Evolutionary conservation across 1,140 invertebrate genomes (phyloP).

Genomic region (Holotrichia oblita): DNA sequence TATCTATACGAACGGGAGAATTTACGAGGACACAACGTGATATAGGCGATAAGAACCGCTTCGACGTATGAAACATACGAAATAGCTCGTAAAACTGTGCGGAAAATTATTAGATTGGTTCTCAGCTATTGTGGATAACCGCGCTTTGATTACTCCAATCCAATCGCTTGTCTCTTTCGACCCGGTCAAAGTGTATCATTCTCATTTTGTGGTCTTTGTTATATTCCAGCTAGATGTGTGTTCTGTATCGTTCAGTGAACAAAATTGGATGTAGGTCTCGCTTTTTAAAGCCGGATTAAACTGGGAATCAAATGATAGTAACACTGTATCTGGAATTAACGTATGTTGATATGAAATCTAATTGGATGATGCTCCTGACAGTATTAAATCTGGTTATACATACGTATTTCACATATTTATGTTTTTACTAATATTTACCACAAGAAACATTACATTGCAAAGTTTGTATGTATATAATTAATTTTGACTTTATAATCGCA

Average conservation of each 20-base stretch:
- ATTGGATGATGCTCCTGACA: too few species aligned
- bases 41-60: conserved; percentile 46
- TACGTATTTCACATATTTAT: too few species aligned
- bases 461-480: too few species aligned
- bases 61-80: conserved; percentile 47
- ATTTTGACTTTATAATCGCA: too few species aligned
- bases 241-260: background rate
- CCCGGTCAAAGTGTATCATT: background rate
- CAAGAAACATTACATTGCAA: too few species aligned
- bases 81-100: conserved; percentile 46
- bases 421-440: too few species aligned
- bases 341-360: too few species aligned
- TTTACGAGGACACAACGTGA: conserved; percentile 17
- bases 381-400: too few species aligned
- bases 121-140: conserved; percentile 49
- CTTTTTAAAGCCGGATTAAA: too few species aligned
- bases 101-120: conserved; percentile 50
- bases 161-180: conserved; percentile 41
- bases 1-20: background rate
- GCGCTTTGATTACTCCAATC: conserved; percentile 50
- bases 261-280: background rate
- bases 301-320: too few species aligned
- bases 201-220: background rate
- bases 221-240: background rate
- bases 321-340: too few species aligned